A percentile compares a stretch with the other conserved stretches of the same genome.
Conservation (phyloP, 2,888 invertebrate species). For the Thyatira batis region DNA sequence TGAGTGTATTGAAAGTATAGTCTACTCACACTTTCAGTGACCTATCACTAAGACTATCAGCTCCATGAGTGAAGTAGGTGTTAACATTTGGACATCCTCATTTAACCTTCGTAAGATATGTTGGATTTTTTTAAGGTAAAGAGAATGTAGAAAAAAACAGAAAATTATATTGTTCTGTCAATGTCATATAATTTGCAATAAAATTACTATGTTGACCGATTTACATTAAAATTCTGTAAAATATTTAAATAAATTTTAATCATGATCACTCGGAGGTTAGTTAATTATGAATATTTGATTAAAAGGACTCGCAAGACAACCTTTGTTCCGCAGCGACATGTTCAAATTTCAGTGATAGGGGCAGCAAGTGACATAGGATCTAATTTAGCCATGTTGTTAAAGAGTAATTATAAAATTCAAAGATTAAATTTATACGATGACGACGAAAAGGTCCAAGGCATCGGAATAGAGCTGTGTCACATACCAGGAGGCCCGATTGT, state of each 20-base stretch:
- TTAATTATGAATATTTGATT: constrained; percentile 9
- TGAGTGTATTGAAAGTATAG: no score
- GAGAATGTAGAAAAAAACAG: background rate
- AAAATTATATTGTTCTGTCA: background rate
- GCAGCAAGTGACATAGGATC: constrained; percentile 54
- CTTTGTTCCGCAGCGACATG: constrained; percentile 26
- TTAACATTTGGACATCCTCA: no score
- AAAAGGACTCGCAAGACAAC: constrained; percentile 10
- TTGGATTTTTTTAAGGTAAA: no score
- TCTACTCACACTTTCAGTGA: no score
- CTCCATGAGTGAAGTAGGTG: no score
- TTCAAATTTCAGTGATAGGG: constrained; percentile 61
- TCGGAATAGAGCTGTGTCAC: constrained; percentile 48
- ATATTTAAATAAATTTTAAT: constrained; percentile 12
- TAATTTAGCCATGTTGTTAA: constrained; percentile 54
- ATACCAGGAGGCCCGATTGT: constrained; percentile 51
- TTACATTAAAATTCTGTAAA: constrained; percentile 16
- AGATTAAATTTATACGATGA: constrained; percentile 54
- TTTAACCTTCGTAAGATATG: no score
- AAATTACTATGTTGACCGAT: background rate
- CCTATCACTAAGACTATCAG: no score
- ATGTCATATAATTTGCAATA: background rate
- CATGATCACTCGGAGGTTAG: constrained; percentile 23
- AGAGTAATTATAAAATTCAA: constrained; percentile 49
- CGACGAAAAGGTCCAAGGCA: constrained; percentile 43